Conservation (phyloP, 2,113 vertebrate genomes). For the Planiliza haematocheilus region DNA sequence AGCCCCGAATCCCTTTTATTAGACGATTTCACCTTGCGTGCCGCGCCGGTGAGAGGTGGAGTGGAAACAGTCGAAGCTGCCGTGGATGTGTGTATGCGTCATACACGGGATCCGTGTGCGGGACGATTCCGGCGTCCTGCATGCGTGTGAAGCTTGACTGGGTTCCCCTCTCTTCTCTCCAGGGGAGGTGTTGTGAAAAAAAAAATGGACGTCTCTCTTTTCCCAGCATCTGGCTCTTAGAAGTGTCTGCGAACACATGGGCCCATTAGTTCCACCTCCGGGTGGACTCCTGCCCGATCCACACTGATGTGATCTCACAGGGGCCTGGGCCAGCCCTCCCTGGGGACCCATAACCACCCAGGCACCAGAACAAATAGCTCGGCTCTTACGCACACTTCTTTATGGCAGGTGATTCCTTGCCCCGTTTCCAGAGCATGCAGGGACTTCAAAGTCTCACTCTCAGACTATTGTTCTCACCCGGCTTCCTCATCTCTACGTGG, state of each 20-base stretch:
- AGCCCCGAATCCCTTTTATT: slow-evolving; percentile 72
- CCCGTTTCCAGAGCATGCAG: slow-evolving; percentile 55
- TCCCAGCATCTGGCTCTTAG: slow-evolving; percentile 82
- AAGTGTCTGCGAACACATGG: slow-evolving; percentile 82
- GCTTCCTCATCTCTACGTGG: slow-evolving; percentile 60
- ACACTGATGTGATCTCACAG: slow-evolving; percentile 79
- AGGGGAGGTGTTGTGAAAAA: slow-evolving; percentile 72
- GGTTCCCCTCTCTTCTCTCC: slow-evolving; percentile 49
- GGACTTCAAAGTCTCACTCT: slow-evolving; percentile 73
- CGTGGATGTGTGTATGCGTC: slow-evolving; percentile 70
- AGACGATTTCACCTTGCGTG: slow-evolving; percentile 62
- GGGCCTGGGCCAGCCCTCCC: slow-evolving; percentile 75
- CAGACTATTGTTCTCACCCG: slow-evolving; percentile 55
- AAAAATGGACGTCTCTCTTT: slow-evolving; percentile 57
- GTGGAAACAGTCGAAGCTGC: slow-evolving; percentile 65
- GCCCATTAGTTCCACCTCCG: slow-evolving; percentile 84
- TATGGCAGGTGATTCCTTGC: slow-evolving; percentile 79
- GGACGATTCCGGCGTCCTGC: slow-evolving; percentile 54
- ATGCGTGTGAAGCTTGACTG: slow-evolving; percentile 61
- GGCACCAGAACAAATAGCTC: slow-evolving; percentile 82
- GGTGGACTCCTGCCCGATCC: slow-evolving; percentile 73
- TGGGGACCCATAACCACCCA: slow-evolving; percentile 81
- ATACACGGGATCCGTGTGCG: slow-evolving; percentile 44
- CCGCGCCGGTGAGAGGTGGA: slow-evolving; percentile 72
- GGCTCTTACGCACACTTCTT: slow-evolving; percentile 76